phyloP scores from a whole-genome alignment of 2,113 vertebrate species.

The Lutjanus erythropterus region DNA sequence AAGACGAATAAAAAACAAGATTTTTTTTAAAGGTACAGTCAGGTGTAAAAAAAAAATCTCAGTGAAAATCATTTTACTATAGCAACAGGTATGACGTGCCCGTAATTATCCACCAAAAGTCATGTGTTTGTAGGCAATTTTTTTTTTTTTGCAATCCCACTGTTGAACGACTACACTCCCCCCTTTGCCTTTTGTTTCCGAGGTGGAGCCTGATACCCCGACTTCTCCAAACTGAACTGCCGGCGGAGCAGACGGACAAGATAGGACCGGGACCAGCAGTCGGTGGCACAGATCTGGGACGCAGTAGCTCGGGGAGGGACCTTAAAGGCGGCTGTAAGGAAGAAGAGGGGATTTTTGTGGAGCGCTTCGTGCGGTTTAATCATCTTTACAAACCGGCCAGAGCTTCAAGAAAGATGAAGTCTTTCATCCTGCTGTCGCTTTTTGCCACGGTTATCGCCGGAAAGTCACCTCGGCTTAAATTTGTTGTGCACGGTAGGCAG shows the following conservation, averaged over 20 bases:
- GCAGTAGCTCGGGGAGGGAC: slow-evolving; percentile 36
- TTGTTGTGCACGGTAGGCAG: slow-evolving; percentile 84
- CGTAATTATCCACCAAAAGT: slow-evolving; percentile 2
- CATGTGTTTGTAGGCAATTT: not conserved
- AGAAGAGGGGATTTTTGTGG: slow-evolving; percentile 18
- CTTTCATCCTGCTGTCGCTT: slow-evolving; percentile 71
- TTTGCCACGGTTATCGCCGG: slow-evolving; percentile 72
- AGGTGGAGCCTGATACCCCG: slow-evolving; percentile 81
- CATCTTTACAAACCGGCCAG: not conserved
- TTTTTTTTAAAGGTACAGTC: not conserved
- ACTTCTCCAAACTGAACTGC: slow-evolving; percentile 60
- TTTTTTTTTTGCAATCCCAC: slow-evolving; percentile 5
- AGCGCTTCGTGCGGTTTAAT: slow-evolving; percentile 3
- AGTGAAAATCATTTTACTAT: not conserved
- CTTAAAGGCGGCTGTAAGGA: slow-evolving; percentile 14
- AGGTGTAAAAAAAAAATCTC: not conserved
- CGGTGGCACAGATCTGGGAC: slow-evolving; percentile 57
- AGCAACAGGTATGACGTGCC: slow-evolving; percentile 79
- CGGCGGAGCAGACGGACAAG: slow-evolving; percentile 56
- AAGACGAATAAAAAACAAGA: not conserved
- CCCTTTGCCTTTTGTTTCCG: slow-evolving; percentile 61
- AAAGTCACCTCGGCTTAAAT: slow-evolving; percentile 86
- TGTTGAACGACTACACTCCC: slow-evolving; percentile 25
- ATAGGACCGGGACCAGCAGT: slow-evolving; percentile 52
- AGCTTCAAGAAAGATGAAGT: slow-evolving; percentile 74